These are phyloP conservation scores for Calyptommatus sinebrachiatus DNA, from an alignment of 2,113 vertebrate genomes.

Conservation along the genomic window DNA sequence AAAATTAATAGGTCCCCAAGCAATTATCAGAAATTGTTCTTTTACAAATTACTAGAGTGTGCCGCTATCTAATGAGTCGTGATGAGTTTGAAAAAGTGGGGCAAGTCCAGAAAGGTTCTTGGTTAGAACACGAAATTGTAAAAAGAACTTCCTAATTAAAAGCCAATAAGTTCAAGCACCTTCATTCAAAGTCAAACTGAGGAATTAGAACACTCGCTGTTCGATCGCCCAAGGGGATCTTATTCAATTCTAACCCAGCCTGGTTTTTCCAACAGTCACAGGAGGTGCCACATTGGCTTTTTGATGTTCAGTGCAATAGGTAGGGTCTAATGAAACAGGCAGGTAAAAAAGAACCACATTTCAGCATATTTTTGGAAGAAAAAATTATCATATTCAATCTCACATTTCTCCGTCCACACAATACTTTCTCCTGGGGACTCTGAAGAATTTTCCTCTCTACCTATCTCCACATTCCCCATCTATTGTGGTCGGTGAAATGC, in stretches of 20 bases:
- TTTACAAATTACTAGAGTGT: conserved; percentile 26
- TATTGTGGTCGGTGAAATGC: no score
- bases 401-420: no score
- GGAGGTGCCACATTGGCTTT: background rate
- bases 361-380: background rate
- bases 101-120: conserved; percentile 33
- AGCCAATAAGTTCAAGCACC: conserved; percentile 26
- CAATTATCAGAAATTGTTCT: conserved; percentile 38
- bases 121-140: conserved; percentile 3
- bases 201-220: conserved; percentile 2
- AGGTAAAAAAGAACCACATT: background rate
- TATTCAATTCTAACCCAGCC: conserved; percentile 4
- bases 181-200: conserved; percentile 21
- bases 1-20: conserved; percentile 24
- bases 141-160: conserved; percentile 28
- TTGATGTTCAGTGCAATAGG: background rate
- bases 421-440: no score
- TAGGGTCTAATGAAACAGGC: background rate
- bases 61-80: conserved; percentile 25
- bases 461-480: no score
- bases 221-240: background rate
- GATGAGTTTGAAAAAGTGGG: conserved; percentile 30
- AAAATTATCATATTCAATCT: background rate
- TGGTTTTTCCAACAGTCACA: background rate
- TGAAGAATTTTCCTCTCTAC: no score